A percentile compares a stretch with the other conserved stretches of the same genome.
phyloP scores from a whole-genome alignment of 2,113 vertebrate genomes.

The Meriones unguiculatus region DNA sequence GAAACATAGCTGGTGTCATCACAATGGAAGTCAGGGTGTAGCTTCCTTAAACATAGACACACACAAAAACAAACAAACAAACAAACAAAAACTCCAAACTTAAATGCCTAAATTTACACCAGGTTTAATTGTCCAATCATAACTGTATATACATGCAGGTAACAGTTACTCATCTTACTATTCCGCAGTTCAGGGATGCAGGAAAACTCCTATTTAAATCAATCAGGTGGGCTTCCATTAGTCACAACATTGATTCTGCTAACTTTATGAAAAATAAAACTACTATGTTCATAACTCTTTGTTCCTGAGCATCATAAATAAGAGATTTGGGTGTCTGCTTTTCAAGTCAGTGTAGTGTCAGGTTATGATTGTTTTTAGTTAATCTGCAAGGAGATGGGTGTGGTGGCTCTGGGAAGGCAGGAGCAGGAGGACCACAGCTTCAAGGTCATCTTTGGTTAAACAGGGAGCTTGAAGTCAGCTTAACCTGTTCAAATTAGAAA shows the following conservation, averaged over 20 bases:
- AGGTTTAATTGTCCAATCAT: background rate
- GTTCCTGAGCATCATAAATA: background rate
- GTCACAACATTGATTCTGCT: background rate
- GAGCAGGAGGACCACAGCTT: background rate
- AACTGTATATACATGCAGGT: background rate
- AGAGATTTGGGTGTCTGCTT: background rate
- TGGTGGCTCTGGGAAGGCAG: background rate
- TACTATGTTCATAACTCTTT: background rate
- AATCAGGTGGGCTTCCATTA: background rate
- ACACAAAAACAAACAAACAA: background rate
- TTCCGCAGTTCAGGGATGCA: background rate
- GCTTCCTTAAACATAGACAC: background rate
- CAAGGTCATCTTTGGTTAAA: background rate
- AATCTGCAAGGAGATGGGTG: background rate
- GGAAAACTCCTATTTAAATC: background rate
- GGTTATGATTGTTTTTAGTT: rapidly evolving
- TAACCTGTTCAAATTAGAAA: background rate
- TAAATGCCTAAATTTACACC: background rate
- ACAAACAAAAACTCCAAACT: background rate
- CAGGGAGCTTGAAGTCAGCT: background rate
- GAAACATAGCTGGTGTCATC: background rate
- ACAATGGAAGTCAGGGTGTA: background rate
- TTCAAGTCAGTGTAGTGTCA: background rate
- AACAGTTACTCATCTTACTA: background rate
- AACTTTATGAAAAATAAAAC: background rate